Conservation (phyloP, 2,113 vertebrate genomes). For the Thryonomys swinderianus region DNA sequence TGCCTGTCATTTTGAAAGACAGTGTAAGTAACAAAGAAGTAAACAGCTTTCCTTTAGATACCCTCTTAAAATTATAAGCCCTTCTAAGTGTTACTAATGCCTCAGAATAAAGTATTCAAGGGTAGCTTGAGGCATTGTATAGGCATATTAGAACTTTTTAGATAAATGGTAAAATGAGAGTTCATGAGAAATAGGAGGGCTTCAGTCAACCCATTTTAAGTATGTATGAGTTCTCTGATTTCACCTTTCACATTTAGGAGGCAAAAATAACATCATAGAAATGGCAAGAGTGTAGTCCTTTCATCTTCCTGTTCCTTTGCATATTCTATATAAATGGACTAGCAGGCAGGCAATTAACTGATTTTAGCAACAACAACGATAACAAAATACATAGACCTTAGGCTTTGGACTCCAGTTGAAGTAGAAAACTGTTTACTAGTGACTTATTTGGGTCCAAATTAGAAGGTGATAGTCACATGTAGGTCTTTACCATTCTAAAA, state of each 20-base stretch:
- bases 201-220: background rate
- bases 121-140: background rate
- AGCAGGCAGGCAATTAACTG: background rate
- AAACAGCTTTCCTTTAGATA: background rate
- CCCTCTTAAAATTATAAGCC: background rate
- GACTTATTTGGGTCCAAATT: background rate
- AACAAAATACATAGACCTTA: background rate
- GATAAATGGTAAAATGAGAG: background rate
- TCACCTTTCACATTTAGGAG: background rate
- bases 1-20: background rate
- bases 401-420: background rate
- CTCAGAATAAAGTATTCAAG: background rate
- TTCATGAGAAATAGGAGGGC: background rate
- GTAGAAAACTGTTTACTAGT: background rate
- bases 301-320: background rate
- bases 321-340: background rate
- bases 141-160: background rate
- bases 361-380: background rate
- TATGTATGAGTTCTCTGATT: background rate
- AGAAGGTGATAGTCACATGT: background rate
- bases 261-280: background rate
- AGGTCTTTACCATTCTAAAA: background rate
- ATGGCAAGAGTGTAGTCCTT: background rate
- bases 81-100: background rate
- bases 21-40: background rate